Conservation (phyloP, 2,113 vertebrate species). For the Enhydra lutris region DNA sequence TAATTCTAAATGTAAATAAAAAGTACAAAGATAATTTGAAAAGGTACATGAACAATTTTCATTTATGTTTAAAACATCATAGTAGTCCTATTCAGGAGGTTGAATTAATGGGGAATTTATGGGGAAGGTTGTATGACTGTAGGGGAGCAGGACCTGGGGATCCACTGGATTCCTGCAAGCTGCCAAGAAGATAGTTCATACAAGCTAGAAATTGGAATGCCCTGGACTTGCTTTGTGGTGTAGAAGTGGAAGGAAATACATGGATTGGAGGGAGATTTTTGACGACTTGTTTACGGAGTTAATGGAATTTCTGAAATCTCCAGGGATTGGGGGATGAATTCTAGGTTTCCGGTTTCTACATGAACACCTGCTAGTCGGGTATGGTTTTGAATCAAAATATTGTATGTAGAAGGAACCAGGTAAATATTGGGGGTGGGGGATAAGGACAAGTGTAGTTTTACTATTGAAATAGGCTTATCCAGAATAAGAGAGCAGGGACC, state of each 20-base stretch:
- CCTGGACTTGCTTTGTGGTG: background rate
- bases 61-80: background rate
- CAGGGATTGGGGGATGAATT: background rate
- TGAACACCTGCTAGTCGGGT: background rate
- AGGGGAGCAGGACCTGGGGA: rapidly evolving
- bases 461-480: background rate
- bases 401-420: background rate
- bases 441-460: background rate
- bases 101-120: background rate
- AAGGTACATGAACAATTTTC: background rate
- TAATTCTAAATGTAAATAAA: background rate
- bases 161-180: background rate
- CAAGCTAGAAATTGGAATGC: background rate
- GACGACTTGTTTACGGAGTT: background rate
- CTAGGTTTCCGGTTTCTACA: background rate
- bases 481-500: background rate
- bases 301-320: background rate
- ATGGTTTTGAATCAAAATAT: background rate
- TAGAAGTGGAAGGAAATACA: background rate
- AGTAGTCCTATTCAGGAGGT: rapidly evolving
- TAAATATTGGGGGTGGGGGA: background rate
- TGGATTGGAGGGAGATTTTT: background rate
- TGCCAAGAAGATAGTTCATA: background rate
- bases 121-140: background rate
- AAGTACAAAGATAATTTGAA: background rate